Base-by-base conservation (phyloP, 2,113 vertebrate species). In the Saguinus midas region DNA sequence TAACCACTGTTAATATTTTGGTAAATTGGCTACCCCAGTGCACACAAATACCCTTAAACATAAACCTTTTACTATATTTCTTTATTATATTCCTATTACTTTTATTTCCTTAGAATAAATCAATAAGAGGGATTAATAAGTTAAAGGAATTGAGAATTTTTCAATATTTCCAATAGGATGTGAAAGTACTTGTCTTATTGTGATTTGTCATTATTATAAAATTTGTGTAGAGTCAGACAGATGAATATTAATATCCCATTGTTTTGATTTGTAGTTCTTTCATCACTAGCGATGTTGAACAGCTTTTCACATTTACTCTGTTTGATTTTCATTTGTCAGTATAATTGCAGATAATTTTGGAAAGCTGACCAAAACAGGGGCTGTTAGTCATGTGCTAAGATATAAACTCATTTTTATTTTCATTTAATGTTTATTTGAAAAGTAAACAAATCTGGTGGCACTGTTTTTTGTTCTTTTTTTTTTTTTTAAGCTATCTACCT, bases 341-440 rank as follows among this genome's bases (percentile, higher is more conserved):
- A 8, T 91, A 88, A 66, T 16, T 91, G 37, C 73, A 81, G n/a
- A 68, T 87, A 88, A 91, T 45, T 82, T 94, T 40, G 68, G 45
- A 35, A 81, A 97, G 83, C 12, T 81, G 82, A 94, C 68, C 23
- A 94, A 88, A 92, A 93, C 93, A 37, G 79, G 70, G 70, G 37
- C 37, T 25, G 37, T 73, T 37, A 73, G 37, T 88, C 27, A 78
- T 57, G 43, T 94, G 17, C 27, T 93, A 93, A 81, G 45, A 81
- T 84, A 37, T 66, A 40, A 75, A 90, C 52, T 86, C 61, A 89
- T 79, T 94, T 96, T 97, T 80, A 78, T 91, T 92, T 90, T 94
- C 61, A 87, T 78, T 37, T 55, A 48, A 66, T 83, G 40, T 91
- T 96, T 37, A 82, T 86, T 96, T 95, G 64, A 66, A 72, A 95